These are phyloP conservation scores for Dolomedes plantarius DNA, from an alignment of 2,888 invertebrate genomes.

Conservation along the genomic window DNA sequence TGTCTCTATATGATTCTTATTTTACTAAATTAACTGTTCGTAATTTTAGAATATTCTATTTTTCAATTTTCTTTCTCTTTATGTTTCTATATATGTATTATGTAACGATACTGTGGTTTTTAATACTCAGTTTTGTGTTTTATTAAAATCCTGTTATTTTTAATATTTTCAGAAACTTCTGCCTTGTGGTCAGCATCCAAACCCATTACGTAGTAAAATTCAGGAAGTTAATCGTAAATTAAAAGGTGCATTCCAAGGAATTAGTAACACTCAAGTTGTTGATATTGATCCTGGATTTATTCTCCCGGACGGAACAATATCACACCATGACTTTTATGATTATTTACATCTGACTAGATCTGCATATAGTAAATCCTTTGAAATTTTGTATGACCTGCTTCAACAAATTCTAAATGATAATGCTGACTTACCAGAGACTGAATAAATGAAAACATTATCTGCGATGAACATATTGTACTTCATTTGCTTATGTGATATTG, in stretches of 20 bases:
- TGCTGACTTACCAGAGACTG: constrained; percentile 56
- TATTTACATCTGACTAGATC: constrained; percentile 90
- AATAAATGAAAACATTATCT: constrained; percentile 15
- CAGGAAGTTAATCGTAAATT: constrained; percentile 85
- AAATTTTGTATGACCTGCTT: constrained; percentile 87
- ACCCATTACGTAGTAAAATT: constrained; percentile 87
- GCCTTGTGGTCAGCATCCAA: constrained; percentile 91
- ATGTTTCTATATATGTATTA: too few species aligned
- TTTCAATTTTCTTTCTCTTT: too few species aligned
- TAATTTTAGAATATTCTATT: too few species aligned
- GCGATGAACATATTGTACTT: constrained; percentile 17
- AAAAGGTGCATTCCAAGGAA: constrained; percentile 81
- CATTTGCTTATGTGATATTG: constrained; percentile 68
- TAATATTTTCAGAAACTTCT: constrained; percentile 84
- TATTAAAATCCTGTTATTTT: too few species aligned
- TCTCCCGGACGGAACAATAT: constrained; percentile 84
- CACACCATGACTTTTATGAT: constrained; percentile 94
- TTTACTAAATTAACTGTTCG: too few species aligned
- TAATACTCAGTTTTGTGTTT: too few species aligned
- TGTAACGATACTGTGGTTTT: too few species aligned
- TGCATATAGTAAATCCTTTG: constrained; percentile 91
- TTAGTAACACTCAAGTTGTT: constrained; percentile 84
- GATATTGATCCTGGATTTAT: constrained; percentile 87
- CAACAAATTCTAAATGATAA: constrained; percentile 84
- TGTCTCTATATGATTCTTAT: too few species aligned